These are phyloP conservation scores for Tangachromis dhanisi DNA, from an alignment of 2,113 vertebrate species.

Conservation along the genomic window DNA sequence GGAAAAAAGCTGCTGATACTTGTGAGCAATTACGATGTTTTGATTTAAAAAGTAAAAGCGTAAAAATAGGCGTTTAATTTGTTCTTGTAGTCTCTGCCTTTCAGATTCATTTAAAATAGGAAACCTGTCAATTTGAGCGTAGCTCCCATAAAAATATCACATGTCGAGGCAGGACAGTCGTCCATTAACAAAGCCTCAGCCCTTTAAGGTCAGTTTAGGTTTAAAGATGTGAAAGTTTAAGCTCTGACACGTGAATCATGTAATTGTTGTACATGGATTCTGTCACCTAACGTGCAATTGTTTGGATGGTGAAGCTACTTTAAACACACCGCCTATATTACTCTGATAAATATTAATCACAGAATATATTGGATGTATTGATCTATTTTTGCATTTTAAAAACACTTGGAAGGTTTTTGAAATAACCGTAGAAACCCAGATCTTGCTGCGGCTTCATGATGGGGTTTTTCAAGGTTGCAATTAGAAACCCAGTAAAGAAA, in stretches of 20 bases:
- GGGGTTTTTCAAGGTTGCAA: neutral
- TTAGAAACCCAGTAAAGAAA: neutral
- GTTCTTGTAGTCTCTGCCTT: neutral
- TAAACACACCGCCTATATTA: neutral
- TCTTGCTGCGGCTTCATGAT: rapidly evolving
- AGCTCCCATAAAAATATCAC: neutral
- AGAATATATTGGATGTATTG: neutral
- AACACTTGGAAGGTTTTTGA: neutral
- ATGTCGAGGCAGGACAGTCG: rapidly evolving
- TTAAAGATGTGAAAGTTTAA: neutral
- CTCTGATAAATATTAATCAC: neutral
- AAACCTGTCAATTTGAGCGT: neutral
- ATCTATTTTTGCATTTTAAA: neutral
- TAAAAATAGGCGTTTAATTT: neutral
- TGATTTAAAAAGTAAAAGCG: neutral
- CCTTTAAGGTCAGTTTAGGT: neutral
- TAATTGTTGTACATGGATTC: neutral
- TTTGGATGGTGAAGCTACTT: neutral
- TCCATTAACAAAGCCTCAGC: rapidly evolving
- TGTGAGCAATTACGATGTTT: neutral
- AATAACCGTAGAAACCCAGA: neutral
- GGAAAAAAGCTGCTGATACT: neutral
- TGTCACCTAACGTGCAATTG: neutral
- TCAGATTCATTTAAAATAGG: neutral
- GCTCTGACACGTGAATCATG: neutral